phyloP scores from a whole-genome alignment of 2,888 invertebrate genomes.

The Luffia ferchaultella region DNA sequence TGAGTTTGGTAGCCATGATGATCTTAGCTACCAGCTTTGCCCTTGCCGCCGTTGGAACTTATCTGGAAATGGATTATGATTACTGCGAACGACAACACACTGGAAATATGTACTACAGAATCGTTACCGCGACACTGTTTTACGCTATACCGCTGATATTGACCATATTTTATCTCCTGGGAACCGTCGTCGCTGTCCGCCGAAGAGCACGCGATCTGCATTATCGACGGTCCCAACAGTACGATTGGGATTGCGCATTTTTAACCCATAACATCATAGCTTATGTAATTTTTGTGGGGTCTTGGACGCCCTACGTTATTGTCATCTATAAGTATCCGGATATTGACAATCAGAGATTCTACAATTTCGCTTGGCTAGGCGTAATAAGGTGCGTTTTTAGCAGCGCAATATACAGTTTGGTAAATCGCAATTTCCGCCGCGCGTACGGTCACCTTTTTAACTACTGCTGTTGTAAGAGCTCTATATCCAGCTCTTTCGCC shows the following conservation, averaged over 20 bases:
- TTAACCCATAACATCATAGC: constrained; percentile 71
- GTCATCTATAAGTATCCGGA: constrained; percentile 59
- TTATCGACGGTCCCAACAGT: constrained; percentile 70
- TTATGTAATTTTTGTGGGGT: constrained; percentile 67
- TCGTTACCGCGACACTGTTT: constrained; percentile 61
- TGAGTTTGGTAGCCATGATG: constrained; percentile 54
- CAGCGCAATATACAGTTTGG: constrained; percentile 40
- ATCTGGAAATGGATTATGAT: constrained; percentile 69
- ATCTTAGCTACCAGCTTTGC: constrained; percentile 66
- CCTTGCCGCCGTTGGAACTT: constrained; percentile 69
- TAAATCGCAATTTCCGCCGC: constrained; percentile 74
- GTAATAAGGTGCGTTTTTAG: constrained; percentile 72
- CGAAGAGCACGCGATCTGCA: constrained; percentile 58
- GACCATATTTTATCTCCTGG: constrained; percentile 61
- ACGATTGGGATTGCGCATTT: constrained; percentile 69
- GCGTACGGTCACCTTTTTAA: constrained; percentile 79
- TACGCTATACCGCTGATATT: constrained; percentile 67
- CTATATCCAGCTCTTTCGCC: constrained; percentile 68
- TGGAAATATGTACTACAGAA: constrained; percentile 66
- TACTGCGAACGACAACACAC: constrained; percentile 68
- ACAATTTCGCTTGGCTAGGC: constrained; percentile 75
- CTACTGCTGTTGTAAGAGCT: constrained; percentile 82
- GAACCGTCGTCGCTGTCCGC: constrained; percentile 55
- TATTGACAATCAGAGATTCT: constrained; percentile 63
- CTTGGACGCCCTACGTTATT: constrained; percentile 75